These are phyloP conservation scores for Eurytoma californica DNA, from an alignment of 2,888 invertebrate species.

Conservation along the genomic window DNA sequence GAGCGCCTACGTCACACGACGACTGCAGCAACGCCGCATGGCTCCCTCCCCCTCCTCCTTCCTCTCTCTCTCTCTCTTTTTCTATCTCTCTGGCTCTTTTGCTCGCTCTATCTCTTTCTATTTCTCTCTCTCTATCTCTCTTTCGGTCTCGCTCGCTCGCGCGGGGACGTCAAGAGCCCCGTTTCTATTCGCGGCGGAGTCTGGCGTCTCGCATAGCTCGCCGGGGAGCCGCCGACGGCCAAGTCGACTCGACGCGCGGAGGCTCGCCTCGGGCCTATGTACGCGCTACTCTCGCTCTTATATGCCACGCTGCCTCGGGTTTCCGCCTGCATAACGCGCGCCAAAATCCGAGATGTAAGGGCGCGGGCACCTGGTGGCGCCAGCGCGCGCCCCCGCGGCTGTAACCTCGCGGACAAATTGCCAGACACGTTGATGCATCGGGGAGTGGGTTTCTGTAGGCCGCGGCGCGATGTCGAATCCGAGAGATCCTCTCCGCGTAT, in stretches of 20 bases:
- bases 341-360: constrained; percentile 18
- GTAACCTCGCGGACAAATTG: no score
- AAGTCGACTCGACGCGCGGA: not conserved
- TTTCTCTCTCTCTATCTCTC: no score
- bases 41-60: no score
- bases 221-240: constrained; percentile 9
- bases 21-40: not conserved
- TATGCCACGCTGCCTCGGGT: not conserved
- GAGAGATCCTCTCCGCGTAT: no score
- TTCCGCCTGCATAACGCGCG: constrained; percentile 42
- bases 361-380: not conserved
- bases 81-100: no score
- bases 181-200: constrained; percentile 53
- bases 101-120: no score
- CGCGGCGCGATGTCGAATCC: no score
- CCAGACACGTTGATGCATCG: no score
- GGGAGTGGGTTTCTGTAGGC: no score
- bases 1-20: constrained; percentile 27
- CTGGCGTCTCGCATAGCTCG: constrained; percentile 51
- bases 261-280: not conserved
- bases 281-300: constrained; percentile 22
- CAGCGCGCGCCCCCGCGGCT: not conserved
- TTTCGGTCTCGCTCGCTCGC: no score
- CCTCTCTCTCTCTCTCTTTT: no score
- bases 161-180: constrained; percentile 22